Base-by-base conservation (phyloP, 2,888 invertebrate species). In the Subacronicta megacephala region DNA sequence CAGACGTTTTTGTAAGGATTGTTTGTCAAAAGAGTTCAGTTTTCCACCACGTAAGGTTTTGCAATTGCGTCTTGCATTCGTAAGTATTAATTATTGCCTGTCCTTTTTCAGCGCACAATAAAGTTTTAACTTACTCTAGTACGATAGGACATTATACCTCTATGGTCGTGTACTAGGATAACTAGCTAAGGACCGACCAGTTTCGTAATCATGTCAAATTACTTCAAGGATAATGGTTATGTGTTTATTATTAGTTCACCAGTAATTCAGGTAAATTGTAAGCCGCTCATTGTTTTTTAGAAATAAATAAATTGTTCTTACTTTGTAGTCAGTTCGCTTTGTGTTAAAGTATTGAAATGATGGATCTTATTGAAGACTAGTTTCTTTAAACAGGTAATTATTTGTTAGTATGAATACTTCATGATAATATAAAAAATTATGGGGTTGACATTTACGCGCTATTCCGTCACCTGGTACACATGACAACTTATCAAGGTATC, bases 191-290 rank as follows among this genome's bases (percentile, higher is more conserved):
- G 62, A 54, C 58, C 38, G 37, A 60, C 47, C 42, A 47, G 51
- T 72, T 68, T 43, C 46, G 57, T 77, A 69, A 77, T 78, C 63
- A 75, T 60, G 68, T 75, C 71, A 66, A 76, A 75, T 78, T 72
- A 66, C 60, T 61, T 50, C 38, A 50, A 57, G 41, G 33, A 58
- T 72, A 66, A 69, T 77, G 33, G 38, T 57, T 51, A 64, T 43
- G 43, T 60, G 62, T 77, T 69, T 58, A 65, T 72, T 72, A 75
- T 69, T 70, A 50, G 42, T 60, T 56, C 57, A 49, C 60, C 20
- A 18, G 56, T 61, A 62, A 67, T 58, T 45, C 37, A 31, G 17
- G 70, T 55, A 68, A 61, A 68, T 52, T 45, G 20, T 33, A 9
- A 42, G 33, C 17, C 29, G 15, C 31, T 43, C n/a, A 20, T 36